Percentiles rank a stretch among this genome's conserved stretches.
These are phyloP conservation scores for Panurus biarmicus DNA, from an alignment of 2,113 vertebrate genomes.

Conservation along the genomic window DNA sequence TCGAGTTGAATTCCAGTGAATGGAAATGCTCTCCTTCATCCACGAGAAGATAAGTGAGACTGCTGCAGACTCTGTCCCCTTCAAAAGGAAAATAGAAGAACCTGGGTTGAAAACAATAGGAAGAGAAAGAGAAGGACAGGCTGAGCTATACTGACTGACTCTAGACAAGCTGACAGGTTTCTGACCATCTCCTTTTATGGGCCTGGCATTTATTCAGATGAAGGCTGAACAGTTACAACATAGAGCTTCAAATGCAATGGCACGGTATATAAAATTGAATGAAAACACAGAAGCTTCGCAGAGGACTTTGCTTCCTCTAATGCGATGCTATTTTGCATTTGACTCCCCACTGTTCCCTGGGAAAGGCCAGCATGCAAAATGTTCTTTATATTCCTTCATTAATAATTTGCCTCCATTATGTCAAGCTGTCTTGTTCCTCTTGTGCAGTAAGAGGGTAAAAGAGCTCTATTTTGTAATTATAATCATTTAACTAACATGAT, in stretches of 20 bases:
- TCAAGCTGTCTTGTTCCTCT: neutral
- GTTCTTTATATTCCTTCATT: neutral
- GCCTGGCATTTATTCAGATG: neutral
- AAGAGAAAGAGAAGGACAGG: neutral
- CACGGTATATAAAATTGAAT: neutral
- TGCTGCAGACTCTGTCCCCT: neutral
- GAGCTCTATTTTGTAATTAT: constrained; percentile 5
- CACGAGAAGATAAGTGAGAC: neutral
- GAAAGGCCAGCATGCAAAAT: neutral
- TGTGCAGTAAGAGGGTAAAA: neutral
- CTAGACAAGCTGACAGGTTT: neutral
- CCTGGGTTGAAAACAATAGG: neutral
- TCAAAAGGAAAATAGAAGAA: neutral
- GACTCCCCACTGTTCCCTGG: neutral
- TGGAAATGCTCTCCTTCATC: neutral
- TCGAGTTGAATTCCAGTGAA: neutral
- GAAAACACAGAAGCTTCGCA: neutral
- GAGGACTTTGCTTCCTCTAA: neutral
- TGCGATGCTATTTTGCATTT: neutral
- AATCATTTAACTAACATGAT: neutral
- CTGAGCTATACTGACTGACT: neutral
- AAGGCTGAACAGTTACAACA: neutral
- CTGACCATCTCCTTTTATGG: neutral
- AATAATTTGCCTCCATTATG: neutral
- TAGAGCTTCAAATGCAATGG: neutral